Base-by-base conservation (phyloP, 53 echinoderm and acorn worm species). In the Stichopus horrens region DNA sequence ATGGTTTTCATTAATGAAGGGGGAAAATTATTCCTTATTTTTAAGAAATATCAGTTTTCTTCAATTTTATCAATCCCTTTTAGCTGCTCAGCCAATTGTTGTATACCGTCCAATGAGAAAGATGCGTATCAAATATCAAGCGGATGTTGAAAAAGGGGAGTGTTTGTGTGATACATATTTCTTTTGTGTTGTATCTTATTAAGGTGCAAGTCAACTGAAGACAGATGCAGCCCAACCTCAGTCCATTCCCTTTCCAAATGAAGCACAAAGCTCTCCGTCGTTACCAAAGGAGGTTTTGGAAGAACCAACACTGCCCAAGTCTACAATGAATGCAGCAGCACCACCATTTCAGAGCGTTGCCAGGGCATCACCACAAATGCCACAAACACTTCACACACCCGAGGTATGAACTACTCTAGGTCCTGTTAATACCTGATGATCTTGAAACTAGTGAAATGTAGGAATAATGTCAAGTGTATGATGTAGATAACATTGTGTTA, bases 241-340 rank as follows among this genome's bases (percentile, higher is more conserved):
- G 85, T 66, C 85, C 85, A 85, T 85, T 85, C 85, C 85, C 37
- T 85, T 85, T 37, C 67, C 85, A 9, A 60, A 51, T 60, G 60
- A 60, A 53, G 66, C 85, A 52, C 63, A 60, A 18, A 60, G 56
- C 59, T 23, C 85, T 52, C 66, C 23, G 66, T 60, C 51, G 14
- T 81, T 81, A 81, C 21, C 56, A 57, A 63, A 88, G 37, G 76
- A 76, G 7, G 53, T 19, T 37, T 52, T 76, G 18, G 67, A 86
- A 76, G 79, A 79, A 67, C 57, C 84, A 7, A 55, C 90, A 77
- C 57, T 90, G 60, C 87, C 92, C 8, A 96, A 96, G 84, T 96
- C 96, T 23, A 95, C 93, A 18, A 98, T 98, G 94, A 98, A 98
- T 74, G 98, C 95, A 68, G 94, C 94, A 57, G 98, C 98, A 8